Evolutionary conservation across 2,797 vertebrate species (phyloP).

Genomic region (Takifugu ocellatus): DNA sequence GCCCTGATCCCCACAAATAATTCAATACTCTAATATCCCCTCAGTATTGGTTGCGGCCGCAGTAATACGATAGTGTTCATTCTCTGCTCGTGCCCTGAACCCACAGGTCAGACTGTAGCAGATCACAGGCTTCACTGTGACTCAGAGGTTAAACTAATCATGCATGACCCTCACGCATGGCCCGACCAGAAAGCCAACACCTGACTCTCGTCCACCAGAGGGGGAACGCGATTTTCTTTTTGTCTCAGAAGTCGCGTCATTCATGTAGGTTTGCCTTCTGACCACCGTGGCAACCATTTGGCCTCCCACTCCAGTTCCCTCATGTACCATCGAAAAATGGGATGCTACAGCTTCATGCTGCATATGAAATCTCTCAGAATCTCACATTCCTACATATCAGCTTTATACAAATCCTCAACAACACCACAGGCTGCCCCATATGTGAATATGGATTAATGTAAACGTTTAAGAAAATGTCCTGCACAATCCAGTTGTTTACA

Average conservation of each 20-base stretch:
- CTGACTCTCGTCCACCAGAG: slow-evolving; percentile 46
- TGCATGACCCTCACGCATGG: slow-evolving; percentile 67
- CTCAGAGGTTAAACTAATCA: slow-evolving; percentile 76
- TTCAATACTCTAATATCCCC: slow-evolving; percentile 70
- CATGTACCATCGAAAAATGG: not conserved
- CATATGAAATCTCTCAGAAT: not conserved
- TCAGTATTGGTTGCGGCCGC: slow-evolving; percentile 64
- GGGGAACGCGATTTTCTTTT: slow-evolving; percentile 52
- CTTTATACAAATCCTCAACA: slow-evolving; percentile 3
- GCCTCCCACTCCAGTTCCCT: not conserved
- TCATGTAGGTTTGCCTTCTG: not conserved
- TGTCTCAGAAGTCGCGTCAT: slow-evolving; percentile 9
- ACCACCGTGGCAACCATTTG: not conserved
- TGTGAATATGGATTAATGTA: not conserved
- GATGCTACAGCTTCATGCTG: not conserved
- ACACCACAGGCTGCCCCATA: not conserved
- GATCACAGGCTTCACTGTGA: slow-evolving; percentile 73
- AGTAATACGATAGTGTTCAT: slow-evolving; percentile 81
- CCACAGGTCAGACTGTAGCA: slow-evolving; percentile 76
- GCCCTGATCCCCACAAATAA: slow-evolving; percentile 60
- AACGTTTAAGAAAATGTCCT: not conserved
- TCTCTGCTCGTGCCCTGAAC: slow-evolving; percentile 72
- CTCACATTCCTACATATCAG: slow-evolving; percentile 1
- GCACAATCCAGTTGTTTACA: not conserved
- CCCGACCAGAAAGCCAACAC: slow-evolving; percentile 55